Conservation (phyloP, 1,140 invertebrate genomes). For the Callitettix versicolor region DNA sequence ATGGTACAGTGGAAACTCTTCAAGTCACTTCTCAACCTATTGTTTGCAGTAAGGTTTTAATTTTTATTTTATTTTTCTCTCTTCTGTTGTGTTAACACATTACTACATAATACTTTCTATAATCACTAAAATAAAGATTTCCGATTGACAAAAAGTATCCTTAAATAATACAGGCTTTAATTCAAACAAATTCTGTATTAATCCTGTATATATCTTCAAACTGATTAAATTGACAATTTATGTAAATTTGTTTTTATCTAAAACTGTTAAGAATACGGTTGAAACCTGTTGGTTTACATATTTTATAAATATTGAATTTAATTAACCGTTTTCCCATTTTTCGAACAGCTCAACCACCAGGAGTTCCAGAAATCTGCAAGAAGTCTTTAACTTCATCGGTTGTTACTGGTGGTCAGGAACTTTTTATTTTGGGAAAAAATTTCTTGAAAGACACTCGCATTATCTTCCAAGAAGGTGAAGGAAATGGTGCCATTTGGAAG, state of each 20-base stretch:
- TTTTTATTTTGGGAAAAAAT: slow-evolving; percentile 94
- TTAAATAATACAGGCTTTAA: too few species aligned
- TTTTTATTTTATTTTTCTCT: not conserved
- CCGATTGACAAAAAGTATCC: too few species aligned
- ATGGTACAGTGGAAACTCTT: slow-evolving; percentile 69
- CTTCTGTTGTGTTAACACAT: not conserved
- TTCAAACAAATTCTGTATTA: not conserved
- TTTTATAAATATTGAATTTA: too few species aligned
- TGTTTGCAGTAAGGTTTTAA: slow-evolving; percentile 76
- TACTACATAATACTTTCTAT: too few species aligned
- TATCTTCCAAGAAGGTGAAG: slow-evolving; percentile 62
- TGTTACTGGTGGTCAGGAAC: slow-evolving; percentile 71
- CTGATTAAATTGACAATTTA: slow-evolving; percentile 19
- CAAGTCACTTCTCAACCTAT: slow-evolving; percentile 89
- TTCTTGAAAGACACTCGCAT: slow-evolving; percentile 90
- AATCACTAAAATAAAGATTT: too few species aligned
- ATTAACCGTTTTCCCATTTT: slow-evolving; percentile 22
- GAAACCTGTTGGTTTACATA: too few species aligned
- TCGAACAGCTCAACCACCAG: slow-evolving; percentile 89
- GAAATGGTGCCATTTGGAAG: slow-evolving; percentile 53
- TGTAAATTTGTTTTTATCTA: too few species aligned
- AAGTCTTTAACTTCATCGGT: slow-evolving; percentile 74
- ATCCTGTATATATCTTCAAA: too few species aligned
- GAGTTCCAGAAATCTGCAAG: slow-evolving; percentile 89
- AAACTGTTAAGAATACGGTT: too few species aligned